phyloP scores from a whole-genome alignment of 2,797 vertebrate genomes.

The Bradypodion pumilum region DNA sequence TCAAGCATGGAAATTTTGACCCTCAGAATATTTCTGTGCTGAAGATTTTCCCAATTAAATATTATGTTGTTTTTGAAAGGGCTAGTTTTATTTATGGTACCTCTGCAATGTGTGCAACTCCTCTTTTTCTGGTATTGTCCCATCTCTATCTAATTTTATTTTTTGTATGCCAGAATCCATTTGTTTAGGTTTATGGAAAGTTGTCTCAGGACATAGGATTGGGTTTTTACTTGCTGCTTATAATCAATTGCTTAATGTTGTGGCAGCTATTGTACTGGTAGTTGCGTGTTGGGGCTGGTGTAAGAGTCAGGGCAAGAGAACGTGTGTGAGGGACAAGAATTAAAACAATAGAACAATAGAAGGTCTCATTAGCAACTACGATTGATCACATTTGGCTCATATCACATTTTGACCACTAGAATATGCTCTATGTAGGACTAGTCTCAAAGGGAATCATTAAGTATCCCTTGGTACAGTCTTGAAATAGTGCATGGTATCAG shows the following conservation, averaged over 20 bases:
- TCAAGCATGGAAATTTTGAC: not conserved
- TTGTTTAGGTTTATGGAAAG: not conserved
- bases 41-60: not conserved
- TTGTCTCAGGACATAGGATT: not conserved
- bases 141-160: not conserved
- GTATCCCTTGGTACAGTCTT: not conserved
- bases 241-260: not conserved
- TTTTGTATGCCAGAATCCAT: not conserved
- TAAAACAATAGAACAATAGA: no score
- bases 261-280: not conserved
- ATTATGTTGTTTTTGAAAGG: not conserved
- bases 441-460: not conserved
- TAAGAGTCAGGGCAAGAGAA: no score
- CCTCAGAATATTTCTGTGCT: not conserved
- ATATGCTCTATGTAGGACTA: not conserved
- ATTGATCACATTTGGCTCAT: not conserved
- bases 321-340: no score
- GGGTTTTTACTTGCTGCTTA: not conserved
- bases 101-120: not conserved
- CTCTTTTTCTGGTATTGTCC: not conserved
- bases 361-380: not conserved
- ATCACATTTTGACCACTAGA: not conserved
- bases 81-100: not conserved
- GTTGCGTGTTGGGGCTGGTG: no score
- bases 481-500: not conserved